phyloP scores from a whole-genome alignment of 1,140 invertebrate genomes.

The Sitobion miscanthi region DNA sequence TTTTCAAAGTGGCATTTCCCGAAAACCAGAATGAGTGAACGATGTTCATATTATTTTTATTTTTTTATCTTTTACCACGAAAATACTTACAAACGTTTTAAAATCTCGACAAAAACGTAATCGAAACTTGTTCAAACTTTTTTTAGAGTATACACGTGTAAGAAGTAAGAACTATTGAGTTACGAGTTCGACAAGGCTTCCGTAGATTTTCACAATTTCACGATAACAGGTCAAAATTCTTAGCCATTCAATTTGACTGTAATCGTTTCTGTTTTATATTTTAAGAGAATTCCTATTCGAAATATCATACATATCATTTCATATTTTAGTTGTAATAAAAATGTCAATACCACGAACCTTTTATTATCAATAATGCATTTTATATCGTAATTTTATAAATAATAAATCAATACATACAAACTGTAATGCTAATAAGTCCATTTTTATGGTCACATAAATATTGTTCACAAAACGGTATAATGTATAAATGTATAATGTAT shows the following conservation, averaged over 20 bases:
- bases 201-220: not conserved
- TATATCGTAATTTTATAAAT: not conserved
- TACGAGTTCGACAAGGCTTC: not conserved
- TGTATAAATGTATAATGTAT: not conserved
- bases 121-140: not conserved
- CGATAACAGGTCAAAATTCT: not conserved
- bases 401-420: conserved; percentile 24
- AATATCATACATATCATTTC: not conserved
- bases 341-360: not conserved
- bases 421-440: not conserved
- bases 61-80: not conserved
- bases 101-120: not conserved
- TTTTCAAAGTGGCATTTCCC: not conserved
- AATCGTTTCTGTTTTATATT: conserved; percentile 18
- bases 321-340: conserved; percentile 33
- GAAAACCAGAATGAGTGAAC: not conserved
- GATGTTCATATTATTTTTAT: not conserved
- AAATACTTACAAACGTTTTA: not conserved
- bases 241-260: not conserved
- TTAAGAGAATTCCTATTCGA: not conserved
- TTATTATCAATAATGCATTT: conserved; percentile 19
- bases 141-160: not conserved
- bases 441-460: conserved; percentile 17
- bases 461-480: not conserved
- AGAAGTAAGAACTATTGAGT: not conserved